Evolutionary conservation across 2,797 vertebrate genomes (phyloP).

Genomic region (Karalla daura): DNA sequence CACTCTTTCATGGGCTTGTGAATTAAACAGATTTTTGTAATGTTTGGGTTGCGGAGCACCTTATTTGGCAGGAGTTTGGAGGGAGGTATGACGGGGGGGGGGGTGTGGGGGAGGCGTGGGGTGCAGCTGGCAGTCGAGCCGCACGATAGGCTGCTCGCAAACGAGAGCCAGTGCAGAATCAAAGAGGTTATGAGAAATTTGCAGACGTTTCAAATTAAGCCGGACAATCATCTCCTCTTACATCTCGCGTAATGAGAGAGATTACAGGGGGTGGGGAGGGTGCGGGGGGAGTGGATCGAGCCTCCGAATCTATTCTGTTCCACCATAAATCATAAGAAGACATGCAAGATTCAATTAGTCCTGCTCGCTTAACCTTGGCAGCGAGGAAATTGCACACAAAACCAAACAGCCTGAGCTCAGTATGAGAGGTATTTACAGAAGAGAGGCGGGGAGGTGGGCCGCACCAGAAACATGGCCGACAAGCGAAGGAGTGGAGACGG

Average conservation of each 20-base stretch:
- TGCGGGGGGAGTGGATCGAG: too few species aligned
- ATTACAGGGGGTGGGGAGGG: too few species aligned
- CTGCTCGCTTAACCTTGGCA: slow-evolving; percentile 67
- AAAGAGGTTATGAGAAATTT: slow-evolving; percentile 60
- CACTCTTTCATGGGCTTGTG: slow-evolving; percentile 41
- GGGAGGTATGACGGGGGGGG: too few species aligned
- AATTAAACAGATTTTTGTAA: slow-evolving; percentile 44
- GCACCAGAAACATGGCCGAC: slow-evolving; percentile 33
- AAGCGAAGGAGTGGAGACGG: slow-evolving; percentile 56
- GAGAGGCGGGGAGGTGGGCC: slow-evolving; percentile 50
- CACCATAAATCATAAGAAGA: slow-evolving; percentile 72
- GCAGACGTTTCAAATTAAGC: slow-evolving; percentile 69
- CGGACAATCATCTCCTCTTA: slow-evolving; percentile 71
- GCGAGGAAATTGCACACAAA: slow-evolving; percentile 64
- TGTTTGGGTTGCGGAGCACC: slow-evolving; percentile 42
- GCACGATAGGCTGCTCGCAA: slow-evolving; percentile 27
- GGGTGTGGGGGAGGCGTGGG: too few species aligned
- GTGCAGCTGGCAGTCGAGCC: slow-evolving; percentile 46
- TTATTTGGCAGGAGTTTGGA: slow-evolving; percentile 53
- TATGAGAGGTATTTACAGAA: slow-evolving; percentile 60
- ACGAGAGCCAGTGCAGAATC: slow-evolving; percentile 49
- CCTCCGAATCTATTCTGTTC: slow-evolving; percentile 61
- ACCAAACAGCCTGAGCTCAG: slow-evolving; percentile 49
- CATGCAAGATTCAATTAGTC: slow-evolving; percentile 75
- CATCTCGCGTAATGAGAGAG: slow-evolving; percentile 69